Evolutionary conservation across 1,140 invertebrate genomes (phyloP).

Genomic region (Amphibalanus amphitrite): DNA sequence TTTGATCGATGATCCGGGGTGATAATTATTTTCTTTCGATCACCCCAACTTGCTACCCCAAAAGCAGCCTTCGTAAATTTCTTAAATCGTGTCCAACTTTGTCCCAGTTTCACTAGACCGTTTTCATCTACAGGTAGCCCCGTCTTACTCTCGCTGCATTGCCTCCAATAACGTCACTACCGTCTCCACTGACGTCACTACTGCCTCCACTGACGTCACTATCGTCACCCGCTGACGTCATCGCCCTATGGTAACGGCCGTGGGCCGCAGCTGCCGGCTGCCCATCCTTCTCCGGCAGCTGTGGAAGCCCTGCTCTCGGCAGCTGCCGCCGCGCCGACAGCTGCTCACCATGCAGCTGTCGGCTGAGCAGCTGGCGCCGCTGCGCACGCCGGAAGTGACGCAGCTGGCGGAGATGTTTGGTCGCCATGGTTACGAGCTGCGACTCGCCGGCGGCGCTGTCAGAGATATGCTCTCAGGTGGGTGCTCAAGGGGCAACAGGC

Average conservation of each 20-base stretch:
- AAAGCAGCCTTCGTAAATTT: too few relatives aligned
- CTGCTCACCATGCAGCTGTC: conserved; percentile 16
- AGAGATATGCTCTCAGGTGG: conserved; percentile 70
- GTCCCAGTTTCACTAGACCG: too few relatives aligned
- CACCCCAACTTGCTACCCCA: too few relatives aligned
- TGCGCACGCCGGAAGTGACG: conserved; percentile 13
- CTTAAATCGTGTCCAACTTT: too few relatives aligned
- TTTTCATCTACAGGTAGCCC: too few relatives aligned
- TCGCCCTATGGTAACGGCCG: neutral
- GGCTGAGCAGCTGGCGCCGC: conserved; percentile 11
- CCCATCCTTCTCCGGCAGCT: neutral
- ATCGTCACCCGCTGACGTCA: neutral
- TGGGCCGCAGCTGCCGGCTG: neutral
- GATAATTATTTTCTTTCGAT: too few relatives aligned
- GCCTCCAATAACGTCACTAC: too few relatives aligned
- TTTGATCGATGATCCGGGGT: too few relatives aligned
- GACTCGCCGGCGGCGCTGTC: conserved; percentile 20
- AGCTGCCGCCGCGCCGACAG: neutral
- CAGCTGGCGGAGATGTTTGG: conserved; percentile 13
- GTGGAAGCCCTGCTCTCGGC: too few relatives aligned
- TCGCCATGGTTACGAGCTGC: conserved; percentile 14
- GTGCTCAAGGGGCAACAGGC: too few relatives aligned
- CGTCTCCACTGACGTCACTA: too few relatives aligned
- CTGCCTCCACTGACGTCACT: neutral
- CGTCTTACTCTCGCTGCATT: too few relatives aligned